Conservation (phyloP, 2,888 invertebrate species). For the Tetropium fuscum region DNA sequence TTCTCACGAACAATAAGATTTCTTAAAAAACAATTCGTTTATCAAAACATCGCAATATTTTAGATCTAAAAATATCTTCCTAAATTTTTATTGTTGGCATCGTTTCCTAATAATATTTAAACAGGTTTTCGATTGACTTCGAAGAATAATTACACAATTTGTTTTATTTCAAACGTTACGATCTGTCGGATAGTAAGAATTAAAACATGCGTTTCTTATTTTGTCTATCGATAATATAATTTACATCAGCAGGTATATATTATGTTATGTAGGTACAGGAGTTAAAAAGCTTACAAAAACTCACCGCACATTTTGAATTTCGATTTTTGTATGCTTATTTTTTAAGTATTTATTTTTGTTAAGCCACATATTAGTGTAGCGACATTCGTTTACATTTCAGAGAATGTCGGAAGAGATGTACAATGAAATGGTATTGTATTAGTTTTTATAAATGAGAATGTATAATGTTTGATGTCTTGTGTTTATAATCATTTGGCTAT, state of each 20-base stretch:
- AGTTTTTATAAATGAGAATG: constrained; percentile 57
- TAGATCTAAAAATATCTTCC: too few relatives aligned
- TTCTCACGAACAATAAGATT: too few relatives aligned
- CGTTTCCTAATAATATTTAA: too few relatives aligned
- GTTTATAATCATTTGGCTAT: constrained; percentile 35
- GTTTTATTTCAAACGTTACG: too few relatives aligned
- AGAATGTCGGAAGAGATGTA: constrained; percentile 86
- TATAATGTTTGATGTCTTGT: constrained; percentile 52
- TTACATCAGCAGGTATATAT: too few relatives aligned
- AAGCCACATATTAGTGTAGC: constrained; percentile 50
- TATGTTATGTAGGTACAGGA: constrained; percentile 10
- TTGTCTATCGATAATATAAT: too few relatives aligned
- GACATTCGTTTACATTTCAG: constrained; percentile 74
- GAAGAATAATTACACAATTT: too few relatives aligned
- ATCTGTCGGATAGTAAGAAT: too few relatives aligned
- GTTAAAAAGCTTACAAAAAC: constrained; percentile 3
- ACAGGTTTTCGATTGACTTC: too few relatives aligned
- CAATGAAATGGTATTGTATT: constrained; percentile 84
- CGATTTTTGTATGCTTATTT: constrained; percentile 14
- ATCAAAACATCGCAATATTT: too few relatives aligned
- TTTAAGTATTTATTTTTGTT: constrained; percentile 17
- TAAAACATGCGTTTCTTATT: background rate
- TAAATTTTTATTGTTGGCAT: too few relatives aligned
- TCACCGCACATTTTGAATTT: background rate
- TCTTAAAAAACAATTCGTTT: too few relatives aligned